Percentiles rank a stretch among this genome's conserved stretches.
These are phyloP conservation scores for Mesitornis unicolor DNA, from an alignment of 2,113 vertebrate genomes.

Conservation along the genomic window DNA sequence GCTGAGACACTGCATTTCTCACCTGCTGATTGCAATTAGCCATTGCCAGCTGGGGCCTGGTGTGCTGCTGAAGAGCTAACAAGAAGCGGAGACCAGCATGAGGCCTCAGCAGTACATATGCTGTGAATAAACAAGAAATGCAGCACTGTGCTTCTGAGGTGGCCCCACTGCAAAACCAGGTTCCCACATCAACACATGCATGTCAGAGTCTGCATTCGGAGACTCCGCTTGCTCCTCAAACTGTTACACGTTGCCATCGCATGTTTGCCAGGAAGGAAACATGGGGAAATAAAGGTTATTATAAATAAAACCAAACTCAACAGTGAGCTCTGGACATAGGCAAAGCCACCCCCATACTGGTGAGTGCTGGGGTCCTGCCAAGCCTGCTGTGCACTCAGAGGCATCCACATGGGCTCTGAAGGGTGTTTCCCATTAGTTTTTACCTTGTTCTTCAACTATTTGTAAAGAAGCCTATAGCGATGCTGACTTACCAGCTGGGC, in stretches of 20 bases:
- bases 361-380: background rate
- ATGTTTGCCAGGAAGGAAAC: slow-evolving; percentile 10
- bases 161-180: background rate
- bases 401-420: background rate
- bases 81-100: slow-evolving; percentile 51
- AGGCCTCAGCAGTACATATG: background rate
- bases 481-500: background rate
- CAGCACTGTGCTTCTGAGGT: background rate
- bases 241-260: background rate
- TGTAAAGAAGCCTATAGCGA: background rate
- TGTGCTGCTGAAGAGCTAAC: slow-evolving; percentile 69
- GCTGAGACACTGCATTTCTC: slow-evolving; percentile 66
- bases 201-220: background rate
- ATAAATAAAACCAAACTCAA: slow-evolving; percentile 5
- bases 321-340: too few relatives aligned
- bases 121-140: slow-evolving; percentile 49
- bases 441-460: background rate
- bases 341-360: too few relatives aligned
- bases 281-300: slow-evolving; percentile 13
- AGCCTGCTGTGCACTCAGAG: background rate
- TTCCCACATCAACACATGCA: background rate
- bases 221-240: background rate
- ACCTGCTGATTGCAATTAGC: slow-evolving; percentile 74
- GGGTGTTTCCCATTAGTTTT: background rate
- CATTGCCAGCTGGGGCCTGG: slow-evolving; percentile 57